phyloP scores from a whole-genome alignment of 2,888 invertebrate species.

The Beris morrisii region DNA sequence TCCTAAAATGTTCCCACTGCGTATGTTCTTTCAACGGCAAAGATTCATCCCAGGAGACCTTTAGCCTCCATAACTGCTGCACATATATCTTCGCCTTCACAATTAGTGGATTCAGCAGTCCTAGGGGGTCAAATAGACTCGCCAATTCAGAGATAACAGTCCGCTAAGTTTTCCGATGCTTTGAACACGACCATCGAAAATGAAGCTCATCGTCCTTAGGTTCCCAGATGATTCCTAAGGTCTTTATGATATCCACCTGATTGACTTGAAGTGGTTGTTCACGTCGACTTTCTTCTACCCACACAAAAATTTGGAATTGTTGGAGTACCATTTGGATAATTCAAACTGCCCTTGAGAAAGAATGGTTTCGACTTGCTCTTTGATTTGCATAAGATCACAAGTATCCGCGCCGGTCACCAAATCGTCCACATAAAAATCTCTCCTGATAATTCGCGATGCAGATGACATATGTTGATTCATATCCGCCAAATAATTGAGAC shows the following conservation, averaged over 20 bases:
- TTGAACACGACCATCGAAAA: no score
- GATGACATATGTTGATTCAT: no score
- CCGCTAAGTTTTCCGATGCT: neutral
- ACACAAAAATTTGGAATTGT: no score
- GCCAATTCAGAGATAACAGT: constrained; percentile 5
- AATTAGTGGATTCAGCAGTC: neutral
- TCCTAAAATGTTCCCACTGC: neutral
- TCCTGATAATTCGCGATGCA: no score
- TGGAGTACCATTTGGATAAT: constrained; percentile 18
- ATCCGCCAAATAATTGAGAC: no score
- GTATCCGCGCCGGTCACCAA: constrained; percentile 35
- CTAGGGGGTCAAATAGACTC: neutral
- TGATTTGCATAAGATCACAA: constrained; percentile 6
- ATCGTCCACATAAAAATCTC: no score
- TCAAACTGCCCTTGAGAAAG: neutral
- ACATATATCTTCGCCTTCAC: neutral
- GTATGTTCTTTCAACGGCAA: neutral
- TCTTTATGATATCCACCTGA: neutral
- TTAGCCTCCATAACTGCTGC: neutral
- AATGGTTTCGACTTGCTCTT: constrained; percentile 2
- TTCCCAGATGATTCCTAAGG: neutral
- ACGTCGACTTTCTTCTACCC: neutral
- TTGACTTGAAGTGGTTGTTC: no score
- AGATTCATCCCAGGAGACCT: neutral
- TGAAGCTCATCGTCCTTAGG: neutral